Evolutionary conservation across 2,888 invertebrate species (phyloP).

Genomic region (Pterostichus madidus): DNA sequence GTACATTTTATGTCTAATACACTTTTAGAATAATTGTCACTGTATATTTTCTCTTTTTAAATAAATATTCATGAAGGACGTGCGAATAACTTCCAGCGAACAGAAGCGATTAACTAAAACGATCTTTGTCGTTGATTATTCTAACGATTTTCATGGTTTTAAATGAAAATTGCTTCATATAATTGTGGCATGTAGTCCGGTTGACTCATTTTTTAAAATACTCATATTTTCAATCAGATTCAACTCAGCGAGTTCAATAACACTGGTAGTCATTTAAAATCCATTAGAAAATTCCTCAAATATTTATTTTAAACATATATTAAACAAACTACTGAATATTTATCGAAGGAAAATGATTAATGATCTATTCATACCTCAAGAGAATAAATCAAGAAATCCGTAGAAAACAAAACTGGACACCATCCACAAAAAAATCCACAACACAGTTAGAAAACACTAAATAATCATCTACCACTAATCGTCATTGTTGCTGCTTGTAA

Average conservation of each 20-base stretch:
- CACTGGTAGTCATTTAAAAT: conserved; percentile 17
- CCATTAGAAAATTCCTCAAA: conserved; percentile 9
- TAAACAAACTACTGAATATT: conserved; percentile 37
- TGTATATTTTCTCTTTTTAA: not conserved
- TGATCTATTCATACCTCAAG: conserved; percentile 24
- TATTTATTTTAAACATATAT: not conserved
- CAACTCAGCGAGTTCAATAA: not conserved
- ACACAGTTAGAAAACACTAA: conserved; percentile 32
- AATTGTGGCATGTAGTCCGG: not conserved
- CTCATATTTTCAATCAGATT: not conserved
- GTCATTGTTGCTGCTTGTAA: conserved; percentile 10
- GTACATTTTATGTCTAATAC: not conserved
- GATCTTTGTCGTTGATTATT: too few species aligned
- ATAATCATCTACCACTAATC: conserved; percentile 3
- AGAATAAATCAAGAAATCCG: conserved; percentile 26
- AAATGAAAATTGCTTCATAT: conserved; percentile 6
- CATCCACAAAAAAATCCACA: conserved; percentile 28
- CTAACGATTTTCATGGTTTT: not conserved
- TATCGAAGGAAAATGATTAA: conserved; percentile 31
- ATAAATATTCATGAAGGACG: conserved; percentile 26
- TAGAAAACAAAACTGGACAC: conserved; percentile 16
- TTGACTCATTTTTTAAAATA: conserved; percentile 9
- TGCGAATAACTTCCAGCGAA: not conserved
- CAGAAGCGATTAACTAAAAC: too few species aligned
- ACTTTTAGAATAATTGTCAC: conserved; percentile 6